Evolutionary conservation across 2,888 invertebrate species (phyloP), one percentile per base, ranked within the genome.

Genomic region (Diadromus collaris): DNA sequence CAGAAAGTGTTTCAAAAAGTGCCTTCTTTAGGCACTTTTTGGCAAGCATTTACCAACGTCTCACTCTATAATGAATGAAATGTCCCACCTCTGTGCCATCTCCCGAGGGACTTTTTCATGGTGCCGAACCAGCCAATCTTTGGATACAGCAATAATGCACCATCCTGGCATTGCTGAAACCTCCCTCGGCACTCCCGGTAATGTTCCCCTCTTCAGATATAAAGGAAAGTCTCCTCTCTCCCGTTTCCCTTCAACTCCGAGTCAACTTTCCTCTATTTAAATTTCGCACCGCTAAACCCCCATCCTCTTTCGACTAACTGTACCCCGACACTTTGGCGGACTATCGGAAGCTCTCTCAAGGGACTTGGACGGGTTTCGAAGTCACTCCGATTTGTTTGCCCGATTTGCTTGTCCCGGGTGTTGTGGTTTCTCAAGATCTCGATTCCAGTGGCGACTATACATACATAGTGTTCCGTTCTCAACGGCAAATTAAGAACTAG

Each of bases 381-480:
- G 54, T 67, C 67, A 51, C 38, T 67, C 34, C 38, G 67, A 67
- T 67, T 67, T 67, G 51, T 54, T 67, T 54, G 67, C 51, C 27
- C 61, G 61, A 54, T 38, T 44, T 27, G 51, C 61, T 61, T 61
- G 24, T 34, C 13, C 21, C 29, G 29, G 16, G 51, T 63, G 54
- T 72, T 41, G 63, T 63, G 51, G 44, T 63, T 34, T 54, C 51
- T 61, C 54, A 54, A 63, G 13, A 13, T 51, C 38, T 72, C 71
- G 10, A 63, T 38, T 44, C 63, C 16, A 63, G 24, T n/a, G 24
- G 10, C 24, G 24, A 34, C 19, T 38, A 10, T 64, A n/a, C 46
- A 48, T 61, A 54, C 13, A 48, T n/a, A 51, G 10, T 19, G 7
- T 21, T 51, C 41, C 41, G 38, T 7, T 29, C 51, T 54, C 13